Conservation (phyloP, 2,113 vertebrate genomes). For the Crypturellus undulatus region DNA sequence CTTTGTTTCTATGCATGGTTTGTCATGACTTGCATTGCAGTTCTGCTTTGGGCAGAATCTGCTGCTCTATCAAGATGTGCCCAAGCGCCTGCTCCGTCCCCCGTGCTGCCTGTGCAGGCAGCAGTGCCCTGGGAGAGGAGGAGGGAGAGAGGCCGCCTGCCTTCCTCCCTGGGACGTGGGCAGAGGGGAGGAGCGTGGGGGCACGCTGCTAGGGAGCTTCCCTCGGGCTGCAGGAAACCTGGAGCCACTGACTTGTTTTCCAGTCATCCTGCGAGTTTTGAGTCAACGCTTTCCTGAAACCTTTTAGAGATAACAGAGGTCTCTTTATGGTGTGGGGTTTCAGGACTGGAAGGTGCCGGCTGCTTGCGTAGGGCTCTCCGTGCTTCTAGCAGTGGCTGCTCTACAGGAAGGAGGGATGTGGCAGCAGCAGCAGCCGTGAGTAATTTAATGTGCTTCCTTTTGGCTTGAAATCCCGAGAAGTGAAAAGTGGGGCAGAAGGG, state of each 20-base stretch:
- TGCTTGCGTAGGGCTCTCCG: fast-evolving
- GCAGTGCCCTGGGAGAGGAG: neutral
- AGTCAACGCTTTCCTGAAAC: neutral
- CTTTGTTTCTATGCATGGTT: neutral
- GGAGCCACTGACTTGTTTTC: neutral
- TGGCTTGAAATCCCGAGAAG: neutral
- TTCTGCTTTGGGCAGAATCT: neutral
- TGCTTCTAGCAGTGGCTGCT: neutral
- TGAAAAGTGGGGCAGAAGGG: neutral
- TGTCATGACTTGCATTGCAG: neutral
- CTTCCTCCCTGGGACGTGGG: fast-evolving
- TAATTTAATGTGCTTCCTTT: neutral
- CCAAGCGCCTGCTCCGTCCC: neutral
- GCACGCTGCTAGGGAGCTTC: neutral
- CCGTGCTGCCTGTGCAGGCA: fast-evolving
- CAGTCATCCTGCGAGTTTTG: neutral
- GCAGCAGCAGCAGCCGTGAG: neutral
- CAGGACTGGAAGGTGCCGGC: neutral
- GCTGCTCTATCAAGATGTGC: neutral
- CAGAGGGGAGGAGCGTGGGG: neutral
- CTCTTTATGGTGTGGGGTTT: slow-evolving; percentile 28
- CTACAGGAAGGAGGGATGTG: neutral
- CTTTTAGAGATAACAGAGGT: neutral
- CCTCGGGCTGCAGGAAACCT: neutral
- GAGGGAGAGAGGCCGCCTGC: neutral